These are phyloP conservation scores for Hypsopygia costalis DNA, from an alignment of 2,888 invertebrate genomes.

Conservation along the genomic window DNA sequence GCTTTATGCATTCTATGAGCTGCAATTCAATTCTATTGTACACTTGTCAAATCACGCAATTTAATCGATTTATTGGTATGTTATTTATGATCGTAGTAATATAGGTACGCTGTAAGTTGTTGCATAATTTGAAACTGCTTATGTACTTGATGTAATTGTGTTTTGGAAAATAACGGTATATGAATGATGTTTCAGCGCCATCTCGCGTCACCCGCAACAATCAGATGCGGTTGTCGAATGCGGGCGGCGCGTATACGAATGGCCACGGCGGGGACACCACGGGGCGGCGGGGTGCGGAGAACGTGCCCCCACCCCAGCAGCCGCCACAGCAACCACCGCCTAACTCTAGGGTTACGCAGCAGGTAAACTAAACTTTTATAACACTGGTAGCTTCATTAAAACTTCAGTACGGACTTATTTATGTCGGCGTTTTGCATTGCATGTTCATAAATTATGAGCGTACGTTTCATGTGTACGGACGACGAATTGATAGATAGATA, in stretches of 20 bases:
- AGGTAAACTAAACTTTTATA: constrained; percentile 40
- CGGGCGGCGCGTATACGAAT: constrained; percentile 75
- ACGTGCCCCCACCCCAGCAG: constrained; percentile 79
- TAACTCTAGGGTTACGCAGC: constrained; percentile 67
- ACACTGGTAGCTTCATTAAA: neutral
- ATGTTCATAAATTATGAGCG: too few species aligned
- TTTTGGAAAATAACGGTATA: too few species aligned
- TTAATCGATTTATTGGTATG: neutral
- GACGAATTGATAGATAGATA: too few species aligned
- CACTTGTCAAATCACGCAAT: neutral
- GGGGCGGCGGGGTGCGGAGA: constrained; percentile 81
- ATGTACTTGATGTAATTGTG: too few species aligned
- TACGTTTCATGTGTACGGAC: too few species aligned
- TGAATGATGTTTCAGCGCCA: constrained; percentile 47
- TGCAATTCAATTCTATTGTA: neutral
- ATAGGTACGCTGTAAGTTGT: too few species aligned
- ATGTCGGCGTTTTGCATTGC: too few species aligned
- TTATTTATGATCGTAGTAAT: neutral
- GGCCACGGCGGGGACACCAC: constrained; percentile 82
- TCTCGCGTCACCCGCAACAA: constrained; percentile 73
- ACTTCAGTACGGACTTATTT: neutral
- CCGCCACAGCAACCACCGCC: constrained; percentile 48
- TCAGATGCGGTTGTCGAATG: constrained; percentile 78
- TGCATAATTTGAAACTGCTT: too few species aligned
- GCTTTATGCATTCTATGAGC: neutral